Conservation (phyloP, 92 coral and sea anemone genomes). For the Ricordea florida region DNA sequence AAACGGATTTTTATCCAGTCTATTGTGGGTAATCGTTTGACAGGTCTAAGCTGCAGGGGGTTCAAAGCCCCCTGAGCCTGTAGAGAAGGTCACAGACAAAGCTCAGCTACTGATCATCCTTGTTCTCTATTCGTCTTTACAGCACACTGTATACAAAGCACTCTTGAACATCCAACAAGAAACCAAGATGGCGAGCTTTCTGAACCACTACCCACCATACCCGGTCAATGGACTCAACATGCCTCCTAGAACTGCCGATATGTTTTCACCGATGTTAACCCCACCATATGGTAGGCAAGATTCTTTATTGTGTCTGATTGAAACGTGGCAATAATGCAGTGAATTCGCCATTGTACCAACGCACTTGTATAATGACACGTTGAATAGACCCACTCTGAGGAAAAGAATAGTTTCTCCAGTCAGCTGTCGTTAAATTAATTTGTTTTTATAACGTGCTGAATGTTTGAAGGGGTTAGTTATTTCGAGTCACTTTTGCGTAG, state of each 20-base stretch:
- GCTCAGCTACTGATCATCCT: constrained; percentile 28
- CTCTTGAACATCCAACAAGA: constrained; percentile 13
- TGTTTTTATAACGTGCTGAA: neutral
- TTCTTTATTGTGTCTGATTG: neutral
- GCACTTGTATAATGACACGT: neutral
- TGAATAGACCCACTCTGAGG: neutral
- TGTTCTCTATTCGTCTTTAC: constrained; percentile 12
- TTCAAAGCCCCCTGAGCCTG: constrained; percentile 35
- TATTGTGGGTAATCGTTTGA: constrained; percentile 75
- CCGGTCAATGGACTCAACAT: constrained; percentile 78
- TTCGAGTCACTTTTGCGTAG: neutral
- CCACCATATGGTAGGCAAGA: constrained; percentile 72
- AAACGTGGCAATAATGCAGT: neutral
- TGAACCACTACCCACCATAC: constrained; percentile 87
- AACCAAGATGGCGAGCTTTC: constrained; percentile 84
- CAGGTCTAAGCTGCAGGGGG: constrained; percentile 88
- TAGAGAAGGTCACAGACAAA: constrained; percentile 61
- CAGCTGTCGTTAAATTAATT: neutral
- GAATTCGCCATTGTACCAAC: neutral
- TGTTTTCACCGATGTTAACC: constrained; percentile 86
- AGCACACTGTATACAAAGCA: constrained; percentile 35
- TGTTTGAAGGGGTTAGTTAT: neutral
- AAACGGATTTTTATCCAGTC: constrained; percentile 74
- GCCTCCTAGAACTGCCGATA: constrained; percentile 81
- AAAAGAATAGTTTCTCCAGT: neutral